Evolutionary conservation across 2,888 invertebrate genomes (phyloP).

Genomic region (Acrobasis suavella): DNA sequence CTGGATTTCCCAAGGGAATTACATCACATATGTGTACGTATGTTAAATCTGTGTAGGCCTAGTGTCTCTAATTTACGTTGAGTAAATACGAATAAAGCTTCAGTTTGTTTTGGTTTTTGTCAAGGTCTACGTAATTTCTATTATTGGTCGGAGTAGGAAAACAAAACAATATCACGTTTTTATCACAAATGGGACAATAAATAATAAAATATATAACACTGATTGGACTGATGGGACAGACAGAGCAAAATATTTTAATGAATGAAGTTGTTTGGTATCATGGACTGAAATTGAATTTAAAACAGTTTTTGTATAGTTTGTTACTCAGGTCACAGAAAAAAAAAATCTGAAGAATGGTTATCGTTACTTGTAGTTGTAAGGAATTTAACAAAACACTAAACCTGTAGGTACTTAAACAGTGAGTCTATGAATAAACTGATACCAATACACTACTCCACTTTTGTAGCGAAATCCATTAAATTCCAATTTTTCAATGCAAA

Average conservation of each 20-base stretch:
- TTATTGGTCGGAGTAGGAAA: neutral
- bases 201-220: no score
- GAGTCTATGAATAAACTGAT: neutral
- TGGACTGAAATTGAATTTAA: no score
- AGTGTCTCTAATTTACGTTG: constrained; percentile 8
- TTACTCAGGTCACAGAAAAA: no score
- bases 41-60: constrained; percentile 13
- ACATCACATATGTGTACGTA: constrained; percentile 13
- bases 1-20: constrained; percentile 12
- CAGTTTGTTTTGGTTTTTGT: neutral
- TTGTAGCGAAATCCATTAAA: neutral
- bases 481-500: constrained; percentile 5
- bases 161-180: neutral
- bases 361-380: no score
- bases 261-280: no score
- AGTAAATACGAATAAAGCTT: constrained; percentile 9
- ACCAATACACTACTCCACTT: neutral
- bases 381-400: no score
- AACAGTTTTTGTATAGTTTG: no score
- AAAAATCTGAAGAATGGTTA: no score
- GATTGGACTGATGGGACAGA: no score
- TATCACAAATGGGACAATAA: no score
- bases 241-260: no score
- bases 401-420: no score
- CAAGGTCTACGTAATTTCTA: neutral